Percentiles rank a stretch among this genome's conserved stretches.
phyloP scores from a whole-genome alignment of 2,888 invertebrate genomes.

The Ormyrus nitidulus region DNA sequence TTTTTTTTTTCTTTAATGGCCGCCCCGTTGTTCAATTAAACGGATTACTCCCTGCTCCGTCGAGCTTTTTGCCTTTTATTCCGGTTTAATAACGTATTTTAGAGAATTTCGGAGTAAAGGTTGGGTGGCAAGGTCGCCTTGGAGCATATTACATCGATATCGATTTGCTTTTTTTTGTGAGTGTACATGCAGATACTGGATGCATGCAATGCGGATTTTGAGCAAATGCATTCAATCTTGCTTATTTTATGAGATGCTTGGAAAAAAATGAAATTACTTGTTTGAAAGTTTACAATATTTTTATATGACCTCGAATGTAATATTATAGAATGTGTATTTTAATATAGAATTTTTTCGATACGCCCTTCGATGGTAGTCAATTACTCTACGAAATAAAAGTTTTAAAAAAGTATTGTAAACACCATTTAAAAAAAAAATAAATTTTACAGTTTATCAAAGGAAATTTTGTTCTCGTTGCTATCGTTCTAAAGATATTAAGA shows the following conservation, averaged over 20 bases:
- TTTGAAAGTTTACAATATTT: constrained; percentile 39
- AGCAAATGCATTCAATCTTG: not conserved
- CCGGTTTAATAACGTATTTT: too few relatives aligned
- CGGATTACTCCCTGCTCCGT: too few relatives aligned
- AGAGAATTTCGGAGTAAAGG: not conserved
- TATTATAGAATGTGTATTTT: not conserved
- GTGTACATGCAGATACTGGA: too few relatives aligned
- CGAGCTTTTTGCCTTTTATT: too few relatives aligned
- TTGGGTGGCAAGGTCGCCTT: too few relatives aligned
- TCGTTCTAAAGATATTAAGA: too few relatives aligned
- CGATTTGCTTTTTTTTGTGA: too few relatives aligned
- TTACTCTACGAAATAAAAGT: constrained; percentile 19
- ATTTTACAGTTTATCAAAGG: not conserved
- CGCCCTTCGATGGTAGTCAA: constrained; percentile 36
- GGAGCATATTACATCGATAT: too few relatives aligned
- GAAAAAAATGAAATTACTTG: constrained; percentile 13
- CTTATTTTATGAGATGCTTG: not conserved
- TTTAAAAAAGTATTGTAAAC: not conserved
- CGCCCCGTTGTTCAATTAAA: too few relatives aligned
- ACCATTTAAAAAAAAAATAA: not conserved
- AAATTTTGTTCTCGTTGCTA: too few relatives aligned
- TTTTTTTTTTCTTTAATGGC: not conserved
- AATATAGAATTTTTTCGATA: constrained; percentile 40
- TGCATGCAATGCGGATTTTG: too few relatives aligned
- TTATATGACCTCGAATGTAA: constrained; percentile 37